A percentile compares a stretch with the other conserved stretches of the same genome.
Conservation (phyloP, 2,888 invertebrate species). For the Tryphoninae sp. region DNA sequence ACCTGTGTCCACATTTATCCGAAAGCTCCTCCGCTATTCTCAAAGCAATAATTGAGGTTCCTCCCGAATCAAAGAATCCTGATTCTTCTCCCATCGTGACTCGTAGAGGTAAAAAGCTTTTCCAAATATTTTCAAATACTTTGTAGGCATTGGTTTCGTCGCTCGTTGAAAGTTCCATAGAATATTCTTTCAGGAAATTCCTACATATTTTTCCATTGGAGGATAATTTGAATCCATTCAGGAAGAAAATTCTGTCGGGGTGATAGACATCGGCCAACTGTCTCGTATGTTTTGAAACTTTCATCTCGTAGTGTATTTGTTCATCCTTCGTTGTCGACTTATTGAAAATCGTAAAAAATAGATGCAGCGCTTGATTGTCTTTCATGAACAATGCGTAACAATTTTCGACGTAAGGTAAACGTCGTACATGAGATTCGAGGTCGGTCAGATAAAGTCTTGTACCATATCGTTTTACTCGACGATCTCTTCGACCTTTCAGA, state of each 20-base stretch:
- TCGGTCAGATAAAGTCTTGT: constrained; percentile 85
- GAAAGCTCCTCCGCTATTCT: constrained; percentile 85
- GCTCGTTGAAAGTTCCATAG: constrained; percentile 69
- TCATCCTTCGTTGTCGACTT: constrained; percentile 67
- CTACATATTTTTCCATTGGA: constrained; percentile 88
- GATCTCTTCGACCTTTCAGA: constrained; percentile 87
- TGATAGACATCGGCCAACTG: constrained; percentile 83
- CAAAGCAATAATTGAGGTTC: constrained; percentile 87
- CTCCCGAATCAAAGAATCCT: constrained; percentile 86
- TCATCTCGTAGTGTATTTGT: constrained; percentile 71
- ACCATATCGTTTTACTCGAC: constrained; percentile 90
- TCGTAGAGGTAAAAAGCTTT: constrained; percentile 65
- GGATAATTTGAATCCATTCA: constrained; percentile 85
- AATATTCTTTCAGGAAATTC: constrained; percentile 78
- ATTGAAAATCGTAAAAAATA: constrained; percentile 81
- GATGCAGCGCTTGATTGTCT: constrained; percentile 73
- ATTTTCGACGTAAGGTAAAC: constrained; percentile 82
- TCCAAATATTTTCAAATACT: constrained; percentile 69
- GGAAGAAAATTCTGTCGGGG: constrained; percentile 86
- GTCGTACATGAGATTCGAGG: constrained; percentile 83
- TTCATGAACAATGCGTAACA: constrained; percentile 84
- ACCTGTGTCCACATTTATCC: constrained; percentile 79
- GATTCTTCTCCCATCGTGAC: constrained; percentile 67
- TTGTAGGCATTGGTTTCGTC: constrained; percentile 66
- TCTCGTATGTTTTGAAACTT: constrained; percentile 77